These are phyloP conservation scores for Agrenia bidenticulata DNA, from an alignment of 2,888 invertebrate species.

Conservation along the genomic window DNA sequence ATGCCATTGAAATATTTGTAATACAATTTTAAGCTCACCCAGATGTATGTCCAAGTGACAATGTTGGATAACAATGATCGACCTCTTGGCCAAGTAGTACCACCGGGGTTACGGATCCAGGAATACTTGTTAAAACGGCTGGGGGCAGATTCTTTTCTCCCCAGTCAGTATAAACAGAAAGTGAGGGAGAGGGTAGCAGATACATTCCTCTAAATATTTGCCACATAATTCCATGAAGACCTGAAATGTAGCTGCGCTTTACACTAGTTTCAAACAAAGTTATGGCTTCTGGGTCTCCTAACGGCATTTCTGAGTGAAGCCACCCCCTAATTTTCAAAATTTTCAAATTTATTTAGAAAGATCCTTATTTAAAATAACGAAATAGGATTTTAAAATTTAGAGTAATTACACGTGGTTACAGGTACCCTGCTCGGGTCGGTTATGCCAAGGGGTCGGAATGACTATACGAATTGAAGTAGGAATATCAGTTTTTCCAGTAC, in stretches of 20 bases:
- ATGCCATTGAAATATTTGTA: too few species aligned
- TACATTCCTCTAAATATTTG: slow-evolving; percentile 49
- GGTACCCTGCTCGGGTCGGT: slow-evolving; percentile 39
- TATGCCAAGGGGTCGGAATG: slow-evolving; percentile 49
- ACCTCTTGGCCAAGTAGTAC: slow-evolving; percentile 44
- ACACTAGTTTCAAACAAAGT: slow-evolving; percentile 47
- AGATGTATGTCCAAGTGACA: slow-evolving; percentile 47
- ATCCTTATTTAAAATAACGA: too few species aligned
- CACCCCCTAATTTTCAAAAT: slow-evolving; percentile 41
- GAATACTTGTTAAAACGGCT: slow-evolving; percentile 49
- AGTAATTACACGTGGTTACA: slow-evolving; percentile 48
- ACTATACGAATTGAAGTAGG: slow-evolving; percentile 45
- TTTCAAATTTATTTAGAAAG: slow-evolving; percentile 3
- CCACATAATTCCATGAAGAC: slow-evolving; percentile 52
- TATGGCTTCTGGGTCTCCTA: slow-evolving; percentile 44
- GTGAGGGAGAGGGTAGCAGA: slow-evolving; percentile 45
- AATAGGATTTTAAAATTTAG: too few species aligned
- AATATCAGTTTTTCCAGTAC: slow-evolving; percentile 42
- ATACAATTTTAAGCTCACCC: slow-evolving; percentile 22
- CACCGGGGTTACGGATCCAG: slow-evolving; percentile 44
- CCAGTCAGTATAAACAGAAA: slow-evolving; percentile 49
- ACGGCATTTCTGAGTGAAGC: slow-evolving; percentile 48
- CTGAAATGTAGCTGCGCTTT: slow-evolving; percentile 45
- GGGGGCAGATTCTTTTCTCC: slow-evolving; percentile 51
- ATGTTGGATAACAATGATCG: slow-evolving; percentile 44